A percentile compares a stretch with the other conserved stretches of the same genome.
Evolutionary conservation across 2,113 vertebrate genomes (phyloP).

Genomic region (Peromyscus polionotus): DNA sequence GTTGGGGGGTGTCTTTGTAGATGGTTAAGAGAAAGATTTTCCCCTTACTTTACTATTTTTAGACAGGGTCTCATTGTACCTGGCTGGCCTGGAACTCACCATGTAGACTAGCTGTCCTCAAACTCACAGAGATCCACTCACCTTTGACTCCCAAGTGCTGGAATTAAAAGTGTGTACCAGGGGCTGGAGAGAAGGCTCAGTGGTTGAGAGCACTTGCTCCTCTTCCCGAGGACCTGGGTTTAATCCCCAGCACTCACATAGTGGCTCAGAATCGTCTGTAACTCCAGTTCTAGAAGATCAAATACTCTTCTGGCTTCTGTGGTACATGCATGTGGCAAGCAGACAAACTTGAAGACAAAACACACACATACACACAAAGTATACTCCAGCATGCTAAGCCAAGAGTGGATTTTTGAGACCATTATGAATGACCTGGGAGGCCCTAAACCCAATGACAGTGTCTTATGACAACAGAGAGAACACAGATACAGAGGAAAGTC

Average conservation of each 20-base stretch:
- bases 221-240: neutral
- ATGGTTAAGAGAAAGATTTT: conserved; percentile 1
- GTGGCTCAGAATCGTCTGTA: neutral
- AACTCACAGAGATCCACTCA: neutral
- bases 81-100: neutral
- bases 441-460: neutral
- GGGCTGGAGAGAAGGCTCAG: neutral
- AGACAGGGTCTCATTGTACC: neutral
- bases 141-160: neutral
- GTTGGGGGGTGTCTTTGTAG: neutral
- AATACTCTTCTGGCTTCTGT: neutral
- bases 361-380: neutral
- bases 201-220: neutral
- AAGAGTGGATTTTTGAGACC: neutral
- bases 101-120: neutral
- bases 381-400: neutral
- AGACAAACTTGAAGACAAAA: neutral
- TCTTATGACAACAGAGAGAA: neutral
- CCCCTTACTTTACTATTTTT: neutral
- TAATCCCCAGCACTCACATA: neutral
- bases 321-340: neutral
- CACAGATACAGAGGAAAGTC: neutral
- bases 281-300: neutral
- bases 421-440: neutral
- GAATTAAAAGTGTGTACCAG: neutral